Base-by-base conservation (phyloP, 2,888 invertebrate genomes). In the Philopedon plagiatum region DNA sequence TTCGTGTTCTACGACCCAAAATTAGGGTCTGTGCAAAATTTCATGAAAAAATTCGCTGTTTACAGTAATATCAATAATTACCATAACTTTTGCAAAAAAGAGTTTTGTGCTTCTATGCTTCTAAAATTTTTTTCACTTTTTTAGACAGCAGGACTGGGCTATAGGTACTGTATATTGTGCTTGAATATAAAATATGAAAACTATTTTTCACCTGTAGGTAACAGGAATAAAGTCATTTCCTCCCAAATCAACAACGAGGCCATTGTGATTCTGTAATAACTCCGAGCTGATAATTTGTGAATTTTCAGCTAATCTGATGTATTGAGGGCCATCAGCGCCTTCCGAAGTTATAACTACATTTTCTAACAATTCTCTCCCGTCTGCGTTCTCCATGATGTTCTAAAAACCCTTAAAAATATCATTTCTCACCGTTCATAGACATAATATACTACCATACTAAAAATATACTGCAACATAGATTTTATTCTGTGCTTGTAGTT, bases 171-270 rank as follows among this genome's bases (percentile, higher is more conserved):
- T n/a, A n/a, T n/a, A n/a, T n/a, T n/a, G n/a, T n/a, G n/a, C n/a
- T n/a, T n/a, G n/a, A n/a, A n/a, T n/a, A 18, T 18, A 21, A 18
- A 44, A 34, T 54, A 56, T 23, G n/a, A 7, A 1, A n/a, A n/a
- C n/a, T 37, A 5, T 21, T 18, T 37, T 21, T 37, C 62, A 73
- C 73, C 73, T 78, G 76, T 86, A 86, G 75, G 83, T 83, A 13
- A 85, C 86, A 37, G 85, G 85, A 19, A 86, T 85, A 77, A 85
- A 85, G 78, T 86, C 85, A 51, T 81, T 83, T 60, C 81, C 82
- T n/a, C 80, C 84, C 60, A 85, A 80, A 78, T 85, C 85, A 9
- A 86, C 86, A 37, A 86, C 85, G 32, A 86, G 76, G 26, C 85
- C 84, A 77, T 83, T 84, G 68, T 84, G 84, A 57, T 84, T 83